phyloP scores from a whole-genome alignment of 2,888 invertebrate species.

The Augiades crinisus region DNA sequence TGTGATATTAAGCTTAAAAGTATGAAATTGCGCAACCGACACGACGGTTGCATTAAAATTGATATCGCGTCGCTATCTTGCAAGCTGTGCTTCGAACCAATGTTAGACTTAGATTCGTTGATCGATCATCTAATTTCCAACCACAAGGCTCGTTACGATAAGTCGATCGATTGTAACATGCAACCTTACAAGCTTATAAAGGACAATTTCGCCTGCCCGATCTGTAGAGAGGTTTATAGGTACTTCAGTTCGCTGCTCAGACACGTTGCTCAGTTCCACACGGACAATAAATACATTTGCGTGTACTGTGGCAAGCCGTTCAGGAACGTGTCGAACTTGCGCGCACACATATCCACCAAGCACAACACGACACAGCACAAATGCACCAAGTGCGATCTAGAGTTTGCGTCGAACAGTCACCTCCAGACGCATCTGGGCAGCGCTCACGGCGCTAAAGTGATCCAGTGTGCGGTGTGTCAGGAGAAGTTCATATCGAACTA shows the following conservation, averaged over 20 bases:
- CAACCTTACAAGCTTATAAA: constrained; percentile 52
- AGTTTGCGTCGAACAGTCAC: constrained; percentile 44
- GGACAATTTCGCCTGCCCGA: constrained; percentile 55
- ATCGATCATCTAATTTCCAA: constrained; percentile 49
- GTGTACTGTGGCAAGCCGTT: constrained; percentile 58
- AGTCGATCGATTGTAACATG: constrained; percentile 43
- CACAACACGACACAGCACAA: constrained; percentile 48
- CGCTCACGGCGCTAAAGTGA: constrained; percentile 50
- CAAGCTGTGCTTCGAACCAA: constrained; percentile 48
- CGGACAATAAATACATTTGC: constrained; percentile 57
- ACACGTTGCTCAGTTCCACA: constrained; percentile 52
- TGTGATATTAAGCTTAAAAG: constrained; percentile 56
- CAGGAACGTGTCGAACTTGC: constrained; percentile 52
- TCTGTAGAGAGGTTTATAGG: constrained; percentile 48
- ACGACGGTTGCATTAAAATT: constrained; percentile 59
- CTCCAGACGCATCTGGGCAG: constrained; percentile 51
- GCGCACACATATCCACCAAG: constrained; percentile 50
- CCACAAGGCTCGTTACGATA: constrained; percentile 49
- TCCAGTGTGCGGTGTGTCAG: constrained; percentile 50
- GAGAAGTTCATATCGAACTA: constrained; percentile 59
- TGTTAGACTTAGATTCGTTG: constrained; percentile 44
- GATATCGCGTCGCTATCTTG: constrained; percentile 55
- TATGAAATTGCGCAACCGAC: constrained; percentile 54
- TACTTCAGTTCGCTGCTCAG: constrained; percentile 56
- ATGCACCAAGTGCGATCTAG: constrained; percentile 47